Conservation (phyloP, 2,113 vertebrate genomes). For the Tachysurus fulvidraco region DNA sequence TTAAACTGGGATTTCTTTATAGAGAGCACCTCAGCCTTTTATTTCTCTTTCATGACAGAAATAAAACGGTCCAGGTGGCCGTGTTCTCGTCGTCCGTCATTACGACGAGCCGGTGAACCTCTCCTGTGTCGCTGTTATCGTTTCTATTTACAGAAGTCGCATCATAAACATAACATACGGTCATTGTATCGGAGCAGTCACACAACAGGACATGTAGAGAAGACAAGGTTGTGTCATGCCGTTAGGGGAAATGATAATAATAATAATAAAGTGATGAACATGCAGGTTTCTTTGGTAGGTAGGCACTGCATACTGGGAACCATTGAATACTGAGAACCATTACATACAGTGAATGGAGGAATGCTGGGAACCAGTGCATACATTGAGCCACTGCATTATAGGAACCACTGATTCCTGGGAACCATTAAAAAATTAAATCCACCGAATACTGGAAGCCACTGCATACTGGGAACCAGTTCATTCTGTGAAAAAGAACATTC, state of each 20-base stretch:
- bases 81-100: neutral
- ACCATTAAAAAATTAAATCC: too few relatives aligned
- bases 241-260: neutral
- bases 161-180: neutral
- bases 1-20: conserved; percentile 36
- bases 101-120: neutral
- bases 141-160: neutral
- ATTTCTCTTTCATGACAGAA: neutral
- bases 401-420: too few relatives aligned
- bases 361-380: too few relatives aligned
- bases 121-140: neutral
- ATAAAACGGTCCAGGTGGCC: neutral
- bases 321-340: too few relatives aligned
- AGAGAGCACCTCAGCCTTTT: neutral
- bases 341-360: too few relatives aligned
- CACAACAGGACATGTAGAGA: neutral
- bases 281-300: too few relatives aligned
- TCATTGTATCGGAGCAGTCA: neutral
- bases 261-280: too few relatives aligned
- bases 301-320: too few relatives aligned
- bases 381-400: too few relatives aligned
- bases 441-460: too few relatives aligned
- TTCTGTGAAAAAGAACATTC: too few relatives aligned
- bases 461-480: too few relatives aligned
- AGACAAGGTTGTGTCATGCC: neutral